Evolutionary conservation across 2,113 vertebrate species (phyloP).

Genomic region (Paramormyrops kingsleyae): DNA sequence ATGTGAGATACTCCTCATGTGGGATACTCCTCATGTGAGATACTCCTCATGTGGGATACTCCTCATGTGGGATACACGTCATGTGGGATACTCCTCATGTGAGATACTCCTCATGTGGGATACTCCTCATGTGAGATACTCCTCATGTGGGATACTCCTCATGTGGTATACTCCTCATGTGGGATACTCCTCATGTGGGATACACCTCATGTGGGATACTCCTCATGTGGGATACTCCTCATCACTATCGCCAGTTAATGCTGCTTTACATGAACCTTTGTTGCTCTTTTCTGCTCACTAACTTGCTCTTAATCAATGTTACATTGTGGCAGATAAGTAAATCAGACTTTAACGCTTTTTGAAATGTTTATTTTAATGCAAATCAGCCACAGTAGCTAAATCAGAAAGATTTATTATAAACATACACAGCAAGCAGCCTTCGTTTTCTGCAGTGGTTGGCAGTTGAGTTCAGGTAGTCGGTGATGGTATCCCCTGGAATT

Average conservation of each 20-base stretch:
- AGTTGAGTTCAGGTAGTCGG: neutral
- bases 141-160: too few species aligned
- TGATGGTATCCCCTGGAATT: neutral
- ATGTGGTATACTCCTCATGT: too few species aligned
- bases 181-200: too few species aligned
- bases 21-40: too few species aligned
- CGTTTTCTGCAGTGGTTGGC: neutral
- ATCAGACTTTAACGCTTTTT: neutral
- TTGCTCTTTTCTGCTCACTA: neutral
- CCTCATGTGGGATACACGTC: too few species aligned
- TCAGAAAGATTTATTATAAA: neutral
- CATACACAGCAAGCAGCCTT: neutral
- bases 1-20: too few species aligned
- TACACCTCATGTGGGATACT: too few species aligned
- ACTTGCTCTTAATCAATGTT: neutral
- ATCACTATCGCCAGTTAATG: neutral
- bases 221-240: neutral
- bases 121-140: too few species aligned
- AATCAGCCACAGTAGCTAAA: neutral
- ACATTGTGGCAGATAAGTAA: neutral
- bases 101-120: too few species aligned
- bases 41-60: too few species aligned
- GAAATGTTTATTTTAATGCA: neutral
- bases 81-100: too few species aligned
- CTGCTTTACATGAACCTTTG: neutral